These are phyloP conservation scores for Rhynchomys soricoides DNA, from an alignment of 2,113 vertebrate genomes.

Conservation along the genomic window DNA sequence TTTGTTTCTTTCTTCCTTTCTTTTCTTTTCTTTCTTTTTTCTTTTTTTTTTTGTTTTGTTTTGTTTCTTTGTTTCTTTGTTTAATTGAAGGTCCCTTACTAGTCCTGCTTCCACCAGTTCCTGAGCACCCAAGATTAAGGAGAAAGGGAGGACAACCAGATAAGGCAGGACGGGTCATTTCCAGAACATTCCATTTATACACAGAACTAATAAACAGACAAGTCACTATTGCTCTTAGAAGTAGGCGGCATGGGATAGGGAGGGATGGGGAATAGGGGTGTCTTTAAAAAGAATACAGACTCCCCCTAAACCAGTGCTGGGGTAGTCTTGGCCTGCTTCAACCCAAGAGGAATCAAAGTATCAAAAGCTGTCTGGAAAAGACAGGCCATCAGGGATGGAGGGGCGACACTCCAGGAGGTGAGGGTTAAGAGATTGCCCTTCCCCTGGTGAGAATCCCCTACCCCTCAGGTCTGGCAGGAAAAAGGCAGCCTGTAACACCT, in stretches of 20 bases:
- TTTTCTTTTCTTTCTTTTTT: rapidly evolving
- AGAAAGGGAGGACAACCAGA: background rate
- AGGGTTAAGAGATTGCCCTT: background rate
- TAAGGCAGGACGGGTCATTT: background rate
- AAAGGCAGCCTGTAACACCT: background rate
- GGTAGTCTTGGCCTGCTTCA: background rate
- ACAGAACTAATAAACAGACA: background rate
- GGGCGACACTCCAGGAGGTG: background rate
- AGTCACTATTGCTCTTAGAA: background rate
- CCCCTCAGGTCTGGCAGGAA: background rate
- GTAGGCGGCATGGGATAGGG: background rate
- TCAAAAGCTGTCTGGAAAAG: background rate
- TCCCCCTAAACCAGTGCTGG: background rate
- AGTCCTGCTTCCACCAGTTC: background rate
- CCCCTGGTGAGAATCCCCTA: background rate
- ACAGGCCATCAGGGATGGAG: background rate
- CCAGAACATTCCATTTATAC: background rate
- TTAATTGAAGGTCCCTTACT: background rate
- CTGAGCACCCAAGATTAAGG: background rate
- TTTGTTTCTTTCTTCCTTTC: too few species aligned
- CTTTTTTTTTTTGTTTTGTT: rapidly evolving
- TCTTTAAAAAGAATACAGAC: background rate
- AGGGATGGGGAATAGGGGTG: background rate
- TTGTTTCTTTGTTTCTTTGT: background rate
- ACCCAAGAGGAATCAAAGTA: background rate